A percentile compares a stretch with the other conserved stretches of the same genome.
Conservation (phyloP, 2,888 invertebrate genomes). For the Pyrochroa serraticornis region DNA sequence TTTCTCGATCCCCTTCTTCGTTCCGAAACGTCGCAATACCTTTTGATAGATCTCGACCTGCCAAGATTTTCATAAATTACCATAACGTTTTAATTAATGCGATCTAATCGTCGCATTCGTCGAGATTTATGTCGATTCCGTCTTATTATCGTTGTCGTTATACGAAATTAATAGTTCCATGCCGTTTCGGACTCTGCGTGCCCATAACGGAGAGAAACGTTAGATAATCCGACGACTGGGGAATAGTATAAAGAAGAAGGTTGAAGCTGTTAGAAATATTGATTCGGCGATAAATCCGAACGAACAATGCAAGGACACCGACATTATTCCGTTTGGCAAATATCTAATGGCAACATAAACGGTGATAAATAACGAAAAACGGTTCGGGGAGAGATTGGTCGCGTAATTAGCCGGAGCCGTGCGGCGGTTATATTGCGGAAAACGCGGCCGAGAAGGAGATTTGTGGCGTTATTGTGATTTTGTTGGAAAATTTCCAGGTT, state of each 20-base stretch:
- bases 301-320: constrained; percentile 41
- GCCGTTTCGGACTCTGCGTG: constrained; percentile 18
- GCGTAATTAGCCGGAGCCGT: too few species aligned
- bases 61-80: constrained; percentile 20
- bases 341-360: constrained; percentile 26
- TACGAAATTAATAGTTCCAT: constrained; percentile 22
- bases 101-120: constrained; percentile 10
- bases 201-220: constrained; percentile 7
- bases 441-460: too few species aligned
- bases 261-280: constrained; percentile 27
- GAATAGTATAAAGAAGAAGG: constrained; percentile 19
- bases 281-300: constrained; percentile 34
- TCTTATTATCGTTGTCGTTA: constrained; percentile 23
- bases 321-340: constrained; percentile 14
- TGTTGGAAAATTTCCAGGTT: too few species aligned
- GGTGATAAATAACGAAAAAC: constrained; percentile 13
- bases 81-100: constrained; percentile 27
- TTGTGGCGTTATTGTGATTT: too few species aligned
- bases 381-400: too few species aligned
- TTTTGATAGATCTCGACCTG: too few species aligned
- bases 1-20: too few species aligned
- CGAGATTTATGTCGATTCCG: constrained; percentile 22
- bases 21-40: too few species aligned
- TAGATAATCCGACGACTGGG: constrained; percentile 13
- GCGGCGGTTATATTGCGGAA: too few species aligned